Percentiles rank a stretch among this genome's conserved stretches.
These are phyloP conservation scores for Sussaba pulchella DNA, from an alignment of 2,888 invertebrate species.

Conservation along the genomic window DNA sequence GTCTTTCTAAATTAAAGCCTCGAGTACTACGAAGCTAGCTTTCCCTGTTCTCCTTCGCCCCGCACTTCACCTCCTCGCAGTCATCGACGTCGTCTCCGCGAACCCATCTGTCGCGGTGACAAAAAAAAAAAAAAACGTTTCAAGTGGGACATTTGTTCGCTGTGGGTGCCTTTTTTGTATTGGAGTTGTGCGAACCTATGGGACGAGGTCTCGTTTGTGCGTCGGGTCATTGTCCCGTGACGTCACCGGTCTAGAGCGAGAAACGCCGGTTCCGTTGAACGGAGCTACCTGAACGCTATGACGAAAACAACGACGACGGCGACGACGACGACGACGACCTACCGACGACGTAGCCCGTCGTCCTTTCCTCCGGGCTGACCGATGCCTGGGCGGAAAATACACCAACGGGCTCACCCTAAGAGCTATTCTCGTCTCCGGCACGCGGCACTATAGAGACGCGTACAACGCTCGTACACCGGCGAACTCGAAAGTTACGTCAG, in stretches of 20 bases:
- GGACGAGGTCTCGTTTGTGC: neutral
- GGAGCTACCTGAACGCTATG: neutral
- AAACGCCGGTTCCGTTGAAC: neutral
- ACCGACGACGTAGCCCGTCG: neutral
- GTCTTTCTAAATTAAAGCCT: slow-evolving; percentile 60
- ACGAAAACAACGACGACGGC: neutral
- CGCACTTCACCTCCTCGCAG: too few relatives aligned
- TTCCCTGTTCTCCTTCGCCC: neutral
- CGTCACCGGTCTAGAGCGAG: slow-evolving; percentile 2
- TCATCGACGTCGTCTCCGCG: too few relatives aligned
- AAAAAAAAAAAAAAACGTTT: too few relatives aligned
- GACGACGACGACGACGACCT: slow-evolving; percentile 5
- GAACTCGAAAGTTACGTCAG: slow-evolving; percentile 13
- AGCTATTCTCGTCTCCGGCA: slow-evolving; percentile 4
- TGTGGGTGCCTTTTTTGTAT: neutral
- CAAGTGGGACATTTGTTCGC: neutral
- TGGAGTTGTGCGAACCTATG: neutral
- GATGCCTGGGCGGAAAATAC: slow-evolving; percentile 24
- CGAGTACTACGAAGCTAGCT: slow-evolving; percentile 57
- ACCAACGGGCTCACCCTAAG: slow-evolving; percentile 15
- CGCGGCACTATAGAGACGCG: slow-evolving; percentile 12
- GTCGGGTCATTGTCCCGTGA: slow-evolving; percentile 23
- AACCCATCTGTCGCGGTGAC: too few relatives aligned
- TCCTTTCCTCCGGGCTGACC: slow-evolving; percentile 12
- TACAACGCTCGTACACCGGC: neutral